Evolutionary conservation across 2,888 invertebrate species (phyloP).

Genomic region (Nomada fabriciana): DNA sequence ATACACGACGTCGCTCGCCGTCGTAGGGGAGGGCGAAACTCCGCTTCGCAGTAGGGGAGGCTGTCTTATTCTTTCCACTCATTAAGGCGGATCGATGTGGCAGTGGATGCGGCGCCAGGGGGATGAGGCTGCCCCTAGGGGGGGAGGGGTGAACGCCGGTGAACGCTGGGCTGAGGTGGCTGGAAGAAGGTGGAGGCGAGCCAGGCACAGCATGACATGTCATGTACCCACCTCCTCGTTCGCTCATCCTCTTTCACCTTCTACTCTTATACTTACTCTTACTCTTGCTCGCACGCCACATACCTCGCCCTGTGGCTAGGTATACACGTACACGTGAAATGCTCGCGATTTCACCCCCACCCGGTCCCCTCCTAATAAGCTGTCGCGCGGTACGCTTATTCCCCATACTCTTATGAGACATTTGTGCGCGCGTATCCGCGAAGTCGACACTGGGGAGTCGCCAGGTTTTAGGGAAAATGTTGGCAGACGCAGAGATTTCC

Average conservation of each 20-base stretch:
- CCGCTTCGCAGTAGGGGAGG: conserved; percentile 76
- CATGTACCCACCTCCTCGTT: conserved; percentile 66
- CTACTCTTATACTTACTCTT: conserved; percentile 35
- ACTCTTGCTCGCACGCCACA: conserved; percentile 21
- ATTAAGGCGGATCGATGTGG: conserved; percentile 85
- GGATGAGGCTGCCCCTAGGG: conserved; percentile 57
- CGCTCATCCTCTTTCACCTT: conserved; percentile 55
- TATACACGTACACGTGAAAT: conserved; percentile 45
- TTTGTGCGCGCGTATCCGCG: conserved; percentile 46
- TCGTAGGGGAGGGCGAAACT: conserved; percentile 74
- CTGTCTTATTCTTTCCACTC: conserved; percentile 85
- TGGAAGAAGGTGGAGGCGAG: conserved; percentile 75
- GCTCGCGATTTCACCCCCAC: conserved; percentile 37
- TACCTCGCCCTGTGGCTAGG: conserved; percentile 6
- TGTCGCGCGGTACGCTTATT: conserved; percentile 63
- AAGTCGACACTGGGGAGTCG: conserved; percentile 42
- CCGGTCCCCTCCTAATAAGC: conserved; percentile 58
- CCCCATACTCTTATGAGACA: conserved; percentile 49
- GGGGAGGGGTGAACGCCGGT: conserved; percentile 48
- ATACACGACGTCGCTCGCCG: conserved; percentile 73
- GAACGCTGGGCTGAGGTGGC: conserved; percentile 68
- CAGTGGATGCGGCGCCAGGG: conserved; percentile 78
- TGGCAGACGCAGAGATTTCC: conserved; percentile 26
- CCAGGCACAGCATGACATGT: conserved; percentile 78
- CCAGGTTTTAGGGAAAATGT: conserved; percentile 38